Evolutionary conservation across 1,140 invertebrate species (phyloP).

Genomic region (Hylaeus volcanicus): DNA sequence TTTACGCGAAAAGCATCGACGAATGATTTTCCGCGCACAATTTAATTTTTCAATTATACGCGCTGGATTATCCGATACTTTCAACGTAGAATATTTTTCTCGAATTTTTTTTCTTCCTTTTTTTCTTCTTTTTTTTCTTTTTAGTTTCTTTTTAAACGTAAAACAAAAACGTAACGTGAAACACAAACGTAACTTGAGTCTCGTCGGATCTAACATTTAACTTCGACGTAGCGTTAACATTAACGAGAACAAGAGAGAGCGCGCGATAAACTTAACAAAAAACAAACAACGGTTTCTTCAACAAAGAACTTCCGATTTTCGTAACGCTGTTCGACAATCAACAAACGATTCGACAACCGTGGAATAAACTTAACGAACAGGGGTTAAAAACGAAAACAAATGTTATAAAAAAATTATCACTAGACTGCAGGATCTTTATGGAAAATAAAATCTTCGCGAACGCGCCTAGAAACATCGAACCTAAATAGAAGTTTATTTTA

Average conservation of each 20-base stretch:
- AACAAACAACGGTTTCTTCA: not conserved
- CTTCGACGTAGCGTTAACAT: conserved; percentile 19
- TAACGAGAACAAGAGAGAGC: conserved; percentile 35
- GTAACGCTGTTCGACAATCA: conserved; percentile 12
- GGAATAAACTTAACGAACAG: conserved; percentile 29
- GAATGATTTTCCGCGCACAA: not conserved
- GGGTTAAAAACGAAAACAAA: conserved; percentile 12
- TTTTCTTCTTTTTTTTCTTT: not conserved
- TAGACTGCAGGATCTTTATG: too few species aligned
- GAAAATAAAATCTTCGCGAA: too few species aligned
- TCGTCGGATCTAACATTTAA: conserved; percentile 1
- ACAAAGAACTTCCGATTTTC: conserved; percentile 6
- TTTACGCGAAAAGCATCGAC: conserved; percentile 1
- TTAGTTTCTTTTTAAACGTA: not conserved
- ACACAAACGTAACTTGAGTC: conserved; percentile 3
- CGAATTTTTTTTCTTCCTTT: not conserved
- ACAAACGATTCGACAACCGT: conserved; percentile 2
- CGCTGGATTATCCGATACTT: not conserved
- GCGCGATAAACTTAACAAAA: conserved; percentile 35
- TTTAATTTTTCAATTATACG: not conserved
- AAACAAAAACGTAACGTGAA: conserved; percentile 29
- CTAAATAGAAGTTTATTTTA: too few species aligned
- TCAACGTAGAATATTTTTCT: conserved; percentile 11
- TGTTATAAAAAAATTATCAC: not conserved
- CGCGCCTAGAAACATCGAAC: too few species aligned